phyloP scores from a whole-genome alignment of 2,797 vertebrate genomes.

The Danio aesculapii region DNA sequence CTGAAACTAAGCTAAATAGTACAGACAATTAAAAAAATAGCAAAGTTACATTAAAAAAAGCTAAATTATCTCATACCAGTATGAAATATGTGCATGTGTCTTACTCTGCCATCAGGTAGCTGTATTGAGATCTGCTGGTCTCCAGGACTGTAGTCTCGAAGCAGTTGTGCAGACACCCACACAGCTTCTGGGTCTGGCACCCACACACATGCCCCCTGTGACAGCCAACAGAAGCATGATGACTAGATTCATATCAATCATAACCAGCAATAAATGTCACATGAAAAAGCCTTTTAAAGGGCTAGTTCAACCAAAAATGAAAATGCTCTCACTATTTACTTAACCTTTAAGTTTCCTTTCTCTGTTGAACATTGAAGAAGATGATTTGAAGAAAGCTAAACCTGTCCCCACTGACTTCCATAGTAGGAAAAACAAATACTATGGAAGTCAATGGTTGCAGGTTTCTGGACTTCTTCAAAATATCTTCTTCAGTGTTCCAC shows the following conservation, averaged over 20 bases:
- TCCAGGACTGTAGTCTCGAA: constrained; percentile 74
- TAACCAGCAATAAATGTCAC: neutral
- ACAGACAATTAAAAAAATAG: too few species aligned
- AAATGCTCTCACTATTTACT: too few species aligned
- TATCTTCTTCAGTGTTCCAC: too few species aligned
- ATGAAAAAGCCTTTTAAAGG: neutral
- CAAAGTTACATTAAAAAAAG: neutral
- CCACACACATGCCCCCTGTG: constrained; percentile 81
- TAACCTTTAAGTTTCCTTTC: too few species aligned
- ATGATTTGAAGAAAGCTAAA: too few species aligned
- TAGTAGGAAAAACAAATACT: too few species aligned
- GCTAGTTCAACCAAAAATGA: too few species aligned
- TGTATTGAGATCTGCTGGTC: constrained; percentile 71
- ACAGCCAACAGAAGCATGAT: constrained; percentile 31
- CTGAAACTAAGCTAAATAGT: too few species aligned
- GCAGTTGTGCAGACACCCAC: constrained; percentile 79
- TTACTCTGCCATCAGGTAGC: constrained; percentile 77
- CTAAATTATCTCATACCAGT: neutral
- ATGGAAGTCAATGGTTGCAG: too few species aligned
- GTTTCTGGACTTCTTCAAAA: neutral
- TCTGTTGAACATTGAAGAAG: too few species aligned
- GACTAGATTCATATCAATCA: constrained; percentile 9
- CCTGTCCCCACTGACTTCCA: too few species aligned
- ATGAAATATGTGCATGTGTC: constrained; percentile 24
- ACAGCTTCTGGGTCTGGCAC: constrained; percentile 79